A percentile compares a stretch with the other conserved stretches of the same genome.
Conservation (phyloP, 1,140 invertebrate genomes). For the Sycobia sp. region DNA sequence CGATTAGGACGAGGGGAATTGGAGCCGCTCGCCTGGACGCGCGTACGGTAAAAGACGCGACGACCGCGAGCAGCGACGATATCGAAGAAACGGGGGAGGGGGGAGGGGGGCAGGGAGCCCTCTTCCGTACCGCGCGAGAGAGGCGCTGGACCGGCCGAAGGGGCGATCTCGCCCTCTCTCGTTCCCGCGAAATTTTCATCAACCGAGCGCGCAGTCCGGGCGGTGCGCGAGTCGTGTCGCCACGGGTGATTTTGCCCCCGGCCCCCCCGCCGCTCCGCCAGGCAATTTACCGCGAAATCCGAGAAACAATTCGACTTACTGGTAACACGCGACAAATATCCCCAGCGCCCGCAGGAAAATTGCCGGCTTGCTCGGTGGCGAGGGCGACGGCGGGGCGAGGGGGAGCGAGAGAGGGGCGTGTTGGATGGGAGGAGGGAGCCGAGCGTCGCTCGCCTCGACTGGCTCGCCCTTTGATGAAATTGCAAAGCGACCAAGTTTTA, state of each 20-base stretch:
- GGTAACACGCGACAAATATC: constrained; percentile 51
- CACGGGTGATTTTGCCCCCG: constrained; percentile 42
- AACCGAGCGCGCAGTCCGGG: too few relatives aligned
- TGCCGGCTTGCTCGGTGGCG: constrained; percentile 35
- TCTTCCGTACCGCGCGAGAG: too few relatives aligned
- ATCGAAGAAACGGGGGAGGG: too few relatives aligned
- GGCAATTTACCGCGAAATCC: constrained; percentile 51
- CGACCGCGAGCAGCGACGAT: too few relatives aligned
- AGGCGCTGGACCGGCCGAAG: constrained; percentile 28
- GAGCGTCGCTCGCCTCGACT: too few relatives aligned
- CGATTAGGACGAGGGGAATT: too few relatives aligned
- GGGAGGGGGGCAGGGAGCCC: too few relatives aligned
- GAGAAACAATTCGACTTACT: constrained; percentile 55
- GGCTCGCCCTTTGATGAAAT: constrained; percentile 47
- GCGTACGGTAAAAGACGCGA: too few relatives aligned
- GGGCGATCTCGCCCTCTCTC: constrained; percentile 33
- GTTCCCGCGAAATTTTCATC: constrained; percentile 39
- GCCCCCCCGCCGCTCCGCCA: too few relatives aligned
- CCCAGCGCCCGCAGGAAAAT: constrained; percentile 51
- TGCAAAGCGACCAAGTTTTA: constrained; percentile 57
- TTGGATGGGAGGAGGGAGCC: constrained; percentile 3
- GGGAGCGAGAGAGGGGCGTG: neutral
- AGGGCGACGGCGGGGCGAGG: neutral
- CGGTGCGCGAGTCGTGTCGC: constrained; percentile 13
- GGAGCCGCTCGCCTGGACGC: too few relatives aligned